Evolutionary conservation across 2,797 vertebrate species (phyloP), one percentile per base, ranked within the genome.

Genomic region (Propithecus perrieri): DNA sequence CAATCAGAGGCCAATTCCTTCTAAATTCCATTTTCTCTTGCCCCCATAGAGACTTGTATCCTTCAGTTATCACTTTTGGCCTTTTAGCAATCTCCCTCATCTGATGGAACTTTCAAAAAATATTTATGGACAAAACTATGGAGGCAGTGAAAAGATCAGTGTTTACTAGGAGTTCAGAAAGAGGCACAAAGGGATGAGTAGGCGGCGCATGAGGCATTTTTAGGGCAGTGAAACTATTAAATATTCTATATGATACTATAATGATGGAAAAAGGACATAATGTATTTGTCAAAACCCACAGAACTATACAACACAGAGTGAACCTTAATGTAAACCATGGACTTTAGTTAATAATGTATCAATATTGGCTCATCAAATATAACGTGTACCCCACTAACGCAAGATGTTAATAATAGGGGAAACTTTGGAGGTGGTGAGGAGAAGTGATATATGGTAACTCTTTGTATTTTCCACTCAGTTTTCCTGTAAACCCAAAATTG

Each of bases 111-210:
- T 85, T 90, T 81, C 65, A 30, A 74, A 85, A 85, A 72, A 55
- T 57, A 59, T 67, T 67, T 76, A 75, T 71, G 59, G 18, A 65
- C 2, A 11, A 80, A 76, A 93, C 41, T 72, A 53, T 22, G 65
- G 65, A 53, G 30, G 46, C 78, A 94, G 63, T 93, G 67, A 81
- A 88, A 88, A 74, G 46, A 94, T 81, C n/a, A 81, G 18, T 53
- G 76, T 30, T 61, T 94, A 8, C 55, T 46, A 74, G 53, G 78
- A 91, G 67, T 53, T 94, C 55, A 63, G 69, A 30, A 63, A 91
- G 3, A 38, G 11, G 26, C 18, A 26, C 26, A 17, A 72, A 88
- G 67, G 14, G 50, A 63, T 63, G 75, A 57, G 28, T 17, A 91
- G 76, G 30, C 71, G 7, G 14, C 71, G 38, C 76, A 71, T 30